Evolutionary conservation across 2,113 vertebrate species (phyloP).

Genomic region (Tragelaphus scriptus): DNA sequence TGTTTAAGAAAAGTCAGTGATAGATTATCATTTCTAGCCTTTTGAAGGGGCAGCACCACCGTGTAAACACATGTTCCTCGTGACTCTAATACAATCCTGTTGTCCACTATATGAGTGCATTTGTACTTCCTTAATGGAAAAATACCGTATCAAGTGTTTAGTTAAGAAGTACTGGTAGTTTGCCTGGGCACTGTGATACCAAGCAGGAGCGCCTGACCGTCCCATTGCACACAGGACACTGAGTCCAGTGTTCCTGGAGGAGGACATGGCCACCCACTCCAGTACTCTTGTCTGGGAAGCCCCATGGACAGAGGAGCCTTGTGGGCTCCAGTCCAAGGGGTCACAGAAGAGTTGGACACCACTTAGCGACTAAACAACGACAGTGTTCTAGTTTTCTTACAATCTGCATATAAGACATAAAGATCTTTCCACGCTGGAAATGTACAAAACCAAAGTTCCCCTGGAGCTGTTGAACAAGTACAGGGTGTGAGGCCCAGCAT

Average conservation of each 20-base stretch:
- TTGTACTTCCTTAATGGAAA: background rate
- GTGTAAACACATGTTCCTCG: background rate
- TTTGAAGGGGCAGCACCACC: background rate
- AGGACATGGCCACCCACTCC: background rate
- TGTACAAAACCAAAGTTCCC: background rate
- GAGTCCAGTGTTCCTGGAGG: background rate
- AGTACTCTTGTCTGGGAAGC: background rate
- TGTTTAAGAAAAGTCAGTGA: background rate
- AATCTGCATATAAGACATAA: background rate
- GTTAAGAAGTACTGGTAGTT: background rate
- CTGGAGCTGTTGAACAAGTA: background rate
- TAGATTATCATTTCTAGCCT: background rate
- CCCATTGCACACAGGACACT: accelerated
- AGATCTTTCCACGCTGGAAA: background rate
- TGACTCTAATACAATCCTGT: background rate
- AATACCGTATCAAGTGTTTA: background rate
- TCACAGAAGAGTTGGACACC: background rate
- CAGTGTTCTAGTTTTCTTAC: background rate
- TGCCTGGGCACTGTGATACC: too few relatives aligned
- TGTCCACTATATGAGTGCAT: background rate
- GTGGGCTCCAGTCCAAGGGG: background rate
- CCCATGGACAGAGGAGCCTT: background rate
- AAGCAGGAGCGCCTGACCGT: background rate
- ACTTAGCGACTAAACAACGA: background rate
- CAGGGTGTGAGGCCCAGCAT: background rate